Evolutionary conservation across 1,140 invertebrate genomes (phyloP).

Genomic region (Bemisia tabaci): DNA sequence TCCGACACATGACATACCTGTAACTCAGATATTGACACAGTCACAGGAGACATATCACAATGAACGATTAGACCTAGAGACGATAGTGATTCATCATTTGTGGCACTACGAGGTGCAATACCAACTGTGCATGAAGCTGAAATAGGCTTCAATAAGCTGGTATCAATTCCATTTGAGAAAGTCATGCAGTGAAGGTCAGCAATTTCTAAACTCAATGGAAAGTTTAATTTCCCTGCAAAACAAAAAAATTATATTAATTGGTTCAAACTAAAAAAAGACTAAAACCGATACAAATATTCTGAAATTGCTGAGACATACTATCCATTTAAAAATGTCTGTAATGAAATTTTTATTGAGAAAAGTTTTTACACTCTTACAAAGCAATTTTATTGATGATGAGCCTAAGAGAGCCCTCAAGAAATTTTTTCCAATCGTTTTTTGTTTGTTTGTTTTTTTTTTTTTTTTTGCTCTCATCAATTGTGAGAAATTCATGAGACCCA

Average conservation of each 20-base stretch:
- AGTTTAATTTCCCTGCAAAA: conserved; percentile 36
- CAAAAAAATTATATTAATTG: conserved; percentile 11
- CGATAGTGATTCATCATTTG: conserved; percentile 18
- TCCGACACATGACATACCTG: conserved; percentile 38
- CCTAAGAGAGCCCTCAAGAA: no score
- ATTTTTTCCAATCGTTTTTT: no score
- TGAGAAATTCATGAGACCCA: no score
- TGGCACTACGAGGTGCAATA: conserved; percentile 13
- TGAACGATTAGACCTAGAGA: conserved; percentile 40
- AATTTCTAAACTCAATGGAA: conserved; percentile 42
- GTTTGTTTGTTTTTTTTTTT: no score
- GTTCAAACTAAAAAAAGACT: conserved; percentile 7
- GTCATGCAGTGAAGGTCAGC: conserved; percentile 28
- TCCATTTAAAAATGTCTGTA: no score
- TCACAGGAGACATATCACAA: conserved; percentile 40
- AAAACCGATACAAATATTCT: no score
- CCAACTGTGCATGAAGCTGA: conserved; percentile 43
- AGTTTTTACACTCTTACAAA: no score
- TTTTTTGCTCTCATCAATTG: no score
- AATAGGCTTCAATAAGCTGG: conserved; percentile 39
- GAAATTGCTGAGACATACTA: no score
- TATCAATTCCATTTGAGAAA: background rate
- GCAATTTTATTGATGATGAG: no score
- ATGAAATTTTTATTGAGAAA: no score
- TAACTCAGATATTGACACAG: conserved; percentile 37